phyloP scores from a whole-genome alignment of 2,797 vertebrate species.

The Sebastes elongatus region DNA sequence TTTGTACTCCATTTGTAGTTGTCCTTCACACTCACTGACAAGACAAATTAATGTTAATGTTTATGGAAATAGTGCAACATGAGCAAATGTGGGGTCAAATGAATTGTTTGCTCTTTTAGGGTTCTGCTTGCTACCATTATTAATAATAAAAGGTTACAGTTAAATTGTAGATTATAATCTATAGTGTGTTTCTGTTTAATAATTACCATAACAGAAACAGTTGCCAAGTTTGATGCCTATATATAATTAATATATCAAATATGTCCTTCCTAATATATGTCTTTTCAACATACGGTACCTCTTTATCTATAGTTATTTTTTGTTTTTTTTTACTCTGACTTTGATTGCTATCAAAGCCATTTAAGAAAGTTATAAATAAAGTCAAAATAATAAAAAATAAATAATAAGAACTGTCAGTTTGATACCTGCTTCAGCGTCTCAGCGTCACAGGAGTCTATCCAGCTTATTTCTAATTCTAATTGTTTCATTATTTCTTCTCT shows the following conservation, averaged over 20 bases:
- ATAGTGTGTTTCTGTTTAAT: not conserved
- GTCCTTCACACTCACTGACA: not conserved
- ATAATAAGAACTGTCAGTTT: not conserved
- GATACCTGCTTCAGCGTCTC: not conserved
- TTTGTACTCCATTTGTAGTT: not conserved
- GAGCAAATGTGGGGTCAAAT: not conserved
- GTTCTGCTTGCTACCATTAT: not conserved
- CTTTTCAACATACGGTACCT: not conserved
- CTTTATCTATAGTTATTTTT: not conserved
- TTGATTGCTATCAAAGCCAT: not conserved
- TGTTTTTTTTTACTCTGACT: not conserved
- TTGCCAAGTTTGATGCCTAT: not conserved
- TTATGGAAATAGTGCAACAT: not conserved
- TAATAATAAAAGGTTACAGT: not conserved
- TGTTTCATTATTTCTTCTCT: not conserved
- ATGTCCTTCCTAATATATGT: slow-evolving; percentile 6
- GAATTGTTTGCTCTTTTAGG: not conserved
- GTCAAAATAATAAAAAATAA: not conserved
- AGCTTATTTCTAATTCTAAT: not conserved
- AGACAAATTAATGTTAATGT: not conserved
- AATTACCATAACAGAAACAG: not conserved
- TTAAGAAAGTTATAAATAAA: not conserved
- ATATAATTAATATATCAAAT: slow-evolving; percentile 17
- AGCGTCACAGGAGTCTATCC: too few relatives aligned
- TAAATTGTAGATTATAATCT: not conserved